Base-by-base conservation (phyloP, 2,888 invertebrate species). In the Drosophila crucigera region DNA sequence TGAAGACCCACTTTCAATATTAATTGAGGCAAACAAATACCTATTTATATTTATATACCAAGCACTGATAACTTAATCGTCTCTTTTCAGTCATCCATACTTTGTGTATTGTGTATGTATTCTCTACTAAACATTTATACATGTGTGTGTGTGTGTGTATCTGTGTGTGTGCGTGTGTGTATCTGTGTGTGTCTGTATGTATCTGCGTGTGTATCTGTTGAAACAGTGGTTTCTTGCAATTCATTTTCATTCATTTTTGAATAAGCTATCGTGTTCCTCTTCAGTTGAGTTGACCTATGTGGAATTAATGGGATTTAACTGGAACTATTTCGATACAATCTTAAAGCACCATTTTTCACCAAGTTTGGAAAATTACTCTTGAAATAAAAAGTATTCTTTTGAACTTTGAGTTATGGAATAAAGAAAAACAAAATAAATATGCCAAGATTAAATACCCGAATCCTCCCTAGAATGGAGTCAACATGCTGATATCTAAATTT, bases 1-100 rank as follows among this genome's bases (percentile, higher is more conserved):
- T 70, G 53, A 68, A 76, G 78, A 80, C 78, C 78, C 81, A 81
- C 54, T 81, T 80, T 69, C 53, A 55, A 52, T 53, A 68, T 25
- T 43, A 55, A 68, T 56, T 52, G 53, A 30, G 63, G 31, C 82
- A 73, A 79, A 81, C 82, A 81, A 76, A 72, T 47, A 65, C 68
- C 78, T 65, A 77, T 79, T 65, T 30, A 43, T 37, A 56, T 53
- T 31, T 52, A 41, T 30, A 49, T 61, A 55, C 39, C 53, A 7
- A 9, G 9, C 50, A 58, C 78, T 76, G 78, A 78, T 78, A 76
- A 80, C 11, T 64, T 59, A 61, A 67, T 76, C 64, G 41, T 58
- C 52, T 49, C 22, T 43, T 47, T 53, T 74, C 62, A 77, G 55
- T 68, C 75, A 50, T 43, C 50, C 77, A 74, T 31, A 55, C 35